These are phyloP conservation scores for Drosophila fuyamai DNA, from an alignment of 1,140 invertebrate species.

Conservation along the genomic window DNA sequence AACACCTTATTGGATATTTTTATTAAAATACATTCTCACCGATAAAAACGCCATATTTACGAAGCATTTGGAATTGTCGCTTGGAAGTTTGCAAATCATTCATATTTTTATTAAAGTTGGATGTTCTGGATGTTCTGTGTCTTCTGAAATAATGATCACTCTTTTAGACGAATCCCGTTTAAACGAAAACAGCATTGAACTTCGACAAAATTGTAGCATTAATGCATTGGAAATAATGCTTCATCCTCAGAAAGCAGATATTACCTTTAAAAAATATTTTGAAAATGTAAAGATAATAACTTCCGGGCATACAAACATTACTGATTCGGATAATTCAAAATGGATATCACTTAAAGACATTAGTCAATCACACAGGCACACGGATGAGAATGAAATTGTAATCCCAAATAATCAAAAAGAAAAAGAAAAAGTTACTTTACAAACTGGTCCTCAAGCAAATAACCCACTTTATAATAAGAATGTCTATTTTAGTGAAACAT, in stretches of 20 bases:
- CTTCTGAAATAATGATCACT: slow-evolving; percentile 35
- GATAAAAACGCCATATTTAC: background rate
- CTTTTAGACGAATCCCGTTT: slow-evolving; percentile 29
- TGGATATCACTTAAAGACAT: background rate
- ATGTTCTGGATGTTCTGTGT: slow-evolving; percentile 15
- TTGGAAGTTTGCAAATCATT: slow-evolving; percentile 35
- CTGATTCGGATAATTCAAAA: background rate
- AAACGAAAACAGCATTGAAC: slow-evolving; percentile 12
- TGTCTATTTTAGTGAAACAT: background rate
- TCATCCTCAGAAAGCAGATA: slow-evolving; percentile 43
- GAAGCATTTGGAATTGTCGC: slow-evolving; percentile 11
- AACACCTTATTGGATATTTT: slow-evolving; percentile 40
- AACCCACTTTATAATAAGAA: background rate
- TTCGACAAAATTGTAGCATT: slow-evolving; percentile 11
- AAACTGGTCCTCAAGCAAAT: background rate
- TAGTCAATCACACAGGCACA: background rate
- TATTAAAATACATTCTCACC: slow-evolving; percentile 22
- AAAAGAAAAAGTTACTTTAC: background rate
- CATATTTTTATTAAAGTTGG: slow-evolving; percentile 22
- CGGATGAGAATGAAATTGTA: background rate
- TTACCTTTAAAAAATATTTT: slow-evolving; percentile 15
- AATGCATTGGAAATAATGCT: slow-evolving; percentile 24
- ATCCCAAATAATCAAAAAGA: background rate
- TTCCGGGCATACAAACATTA: background rate
- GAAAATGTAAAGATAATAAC: background rate